These are phyloP conservation scores for Sporophila hypoxantha DNA, from an alignment of 2,113 vertebrate species.

Conservation along the genomic window DNA sequence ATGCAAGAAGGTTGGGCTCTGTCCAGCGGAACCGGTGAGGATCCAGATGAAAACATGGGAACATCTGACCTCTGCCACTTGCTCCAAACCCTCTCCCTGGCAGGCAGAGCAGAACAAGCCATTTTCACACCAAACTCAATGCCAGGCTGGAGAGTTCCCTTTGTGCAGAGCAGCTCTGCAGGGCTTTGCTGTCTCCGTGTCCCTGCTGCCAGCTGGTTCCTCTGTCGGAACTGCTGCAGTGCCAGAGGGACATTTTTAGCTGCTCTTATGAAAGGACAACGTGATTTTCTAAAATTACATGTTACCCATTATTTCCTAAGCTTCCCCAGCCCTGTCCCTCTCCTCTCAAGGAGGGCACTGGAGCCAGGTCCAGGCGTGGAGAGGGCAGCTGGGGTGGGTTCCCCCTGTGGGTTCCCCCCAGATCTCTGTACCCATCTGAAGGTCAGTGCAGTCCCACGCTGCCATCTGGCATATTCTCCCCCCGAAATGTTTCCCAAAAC, in stretches of 20 bases:
- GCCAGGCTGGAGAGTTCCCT: background rate
- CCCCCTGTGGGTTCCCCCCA: background rate
- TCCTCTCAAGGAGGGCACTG: background rate
- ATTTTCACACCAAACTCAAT: background rate
- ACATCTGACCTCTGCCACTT: background rate
- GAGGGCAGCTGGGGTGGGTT: background rate
- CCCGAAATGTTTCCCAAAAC: background rate
- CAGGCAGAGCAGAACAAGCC: background rate
- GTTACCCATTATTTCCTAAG: background rate
- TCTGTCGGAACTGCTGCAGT: background rate
- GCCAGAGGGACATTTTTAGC: slow-evolving; percentile 38
- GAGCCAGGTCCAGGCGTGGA: background rate
- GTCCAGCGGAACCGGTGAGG: background rate
- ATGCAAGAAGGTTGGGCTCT: background rate
- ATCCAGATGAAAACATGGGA: slow-evolving; percentile 4
- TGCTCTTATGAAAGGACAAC: background rate
- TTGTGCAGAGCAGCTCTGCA: background rate
- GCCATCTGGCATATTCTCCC: background rate
- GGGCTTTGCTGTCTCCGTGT: background rate
- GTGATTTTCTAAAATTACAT: background rate
- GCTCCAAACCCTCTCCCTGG: background rate
- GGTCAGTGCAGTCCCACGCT: background rate
- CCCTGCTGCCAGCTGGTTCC: slow-evolving; percentile 13
- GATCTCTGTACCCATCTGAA: background rate
- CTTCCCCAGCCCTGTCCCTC: background rate